phyloP scores from a whole-genome alignment of 2,113 vertebrate genomes.

The Tamias sibiricus region DNA sequence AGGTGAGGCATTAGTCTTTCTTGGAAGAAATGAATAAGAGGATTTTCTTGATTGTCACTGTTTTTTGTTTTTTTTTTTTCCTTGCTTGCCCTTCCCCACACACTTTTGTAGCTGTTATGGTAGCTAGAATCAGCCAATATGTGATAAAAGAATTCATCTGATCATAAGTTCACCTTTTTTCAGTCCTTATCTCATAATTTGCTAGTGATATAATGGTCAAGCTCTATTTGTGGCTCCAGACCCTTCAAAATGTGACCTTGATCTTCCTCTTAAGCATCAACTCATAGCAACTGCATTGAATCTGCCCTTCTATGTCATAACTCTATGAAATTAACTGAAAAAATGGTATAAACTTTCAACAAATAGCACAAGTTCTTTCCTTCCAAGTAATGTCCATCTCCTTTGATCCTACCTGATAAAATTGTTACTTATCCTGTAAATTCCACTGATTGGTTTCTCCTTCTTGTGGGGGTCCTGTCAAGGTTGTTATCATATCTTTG shows the following conservation, averaged over 20 bases:
- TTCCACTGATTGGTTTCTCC: constrained; percentile 17
- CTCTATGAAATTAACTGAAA: not conserved
- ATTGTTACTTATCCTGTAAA: not conserved
- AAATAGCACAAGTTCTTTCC: not conserved
- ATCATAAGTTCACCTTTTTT: not conserved
- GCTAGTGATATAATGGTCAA: not conserved
- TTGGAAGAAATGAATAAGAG: not conserved
- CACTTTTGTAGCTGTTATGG: not conserved
- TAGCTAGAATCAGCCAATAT: not conserved
- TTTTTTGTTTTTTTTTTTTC: not conserved
- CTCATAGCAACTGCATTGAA: not conserved
- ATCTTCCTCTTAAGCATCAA: not conserved
- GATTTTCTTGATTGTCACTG: not conserved
- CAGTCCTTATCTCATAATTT: not conserved
- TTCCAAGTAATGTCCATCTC: not conserved
- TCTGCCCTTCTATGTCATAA: not conserved
- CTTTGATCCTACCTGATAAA: not conserved
- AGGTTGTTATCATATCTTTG: not conserved
- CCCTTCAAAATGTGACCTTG: not conserved
- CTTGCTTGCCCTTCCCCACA: not conserved
- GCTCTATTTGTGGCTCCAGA: not conserved
- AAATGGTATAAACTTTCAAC: not conserved
- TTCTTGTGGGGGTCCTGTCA: not conserved
- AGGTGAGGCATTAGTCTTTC: not conserved
- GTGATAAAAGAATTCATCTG: not conserved